Evolutionary conservation across 2,888 invertebrate species (phyloP).

Genomic region (Agriopis aurantiaria): DNA sequence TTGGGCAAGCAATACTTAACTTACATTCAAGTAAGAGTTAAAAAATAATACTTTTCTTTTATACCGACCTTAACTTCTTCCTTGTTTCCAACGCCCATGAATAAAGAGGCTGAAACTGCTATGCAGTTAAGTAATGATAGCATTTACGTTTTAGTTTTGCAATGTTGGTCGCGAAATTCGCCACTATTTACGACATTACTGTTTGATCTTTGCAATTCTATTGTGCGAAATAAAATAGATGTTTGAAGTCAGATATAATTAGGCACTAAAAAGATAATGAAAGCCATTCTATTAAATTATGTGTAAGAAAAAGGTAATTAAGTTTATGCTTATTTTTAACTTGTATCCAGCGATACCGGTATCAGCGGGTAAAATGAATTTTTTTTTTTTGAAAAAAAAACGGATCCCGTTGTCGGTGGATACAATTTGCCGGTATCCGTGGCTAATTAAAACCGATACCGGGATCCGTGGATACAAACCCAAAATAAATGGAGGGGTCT

Average conservation of each 20-base stretch:
- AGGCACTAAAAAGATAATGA: background rate
- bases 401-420: too few relatives aligned
- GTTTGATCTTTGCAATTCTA: slow-evolving; percentile 31
- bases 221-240: slow-evolving; percentile 21
- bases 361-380: too few relatives aligned
- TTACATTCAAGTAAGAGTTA: too few relatives aligned
- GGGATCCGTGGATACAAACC: too few relatives aligned
- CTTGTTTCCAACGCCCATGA: background rate
- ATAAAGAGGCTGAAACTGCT: slow-evolving; percentile 2
- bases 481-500: background rate
- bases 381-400: too few relatives aligned
- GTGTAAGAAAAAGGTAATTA: background rate
- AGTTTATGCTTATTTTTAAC: background rate
- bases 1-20: too few relatives aligned
- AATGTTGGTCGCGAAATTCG: slow-evolving; percentile 38
- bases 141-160: slow-evolving; percentile 37
- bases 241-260: background rate
- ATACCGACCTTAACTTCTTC: background rate
- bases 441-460: too few relatives aligned
- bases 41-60: too few relatives aligned
- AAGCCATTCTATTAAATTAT: background rate
- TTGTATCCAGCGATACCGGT: too few relatives aligned
- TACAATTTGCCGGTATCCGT: too few relatives aligned
- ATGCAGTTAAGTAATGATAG: slow-evolving; percentile 30
- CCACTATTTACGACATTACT: slow-evolving; percentile 26